Base-by-base conservation (phyloP, 2,888 invertebrate genomes). In the Colletes collaris region DNA sequence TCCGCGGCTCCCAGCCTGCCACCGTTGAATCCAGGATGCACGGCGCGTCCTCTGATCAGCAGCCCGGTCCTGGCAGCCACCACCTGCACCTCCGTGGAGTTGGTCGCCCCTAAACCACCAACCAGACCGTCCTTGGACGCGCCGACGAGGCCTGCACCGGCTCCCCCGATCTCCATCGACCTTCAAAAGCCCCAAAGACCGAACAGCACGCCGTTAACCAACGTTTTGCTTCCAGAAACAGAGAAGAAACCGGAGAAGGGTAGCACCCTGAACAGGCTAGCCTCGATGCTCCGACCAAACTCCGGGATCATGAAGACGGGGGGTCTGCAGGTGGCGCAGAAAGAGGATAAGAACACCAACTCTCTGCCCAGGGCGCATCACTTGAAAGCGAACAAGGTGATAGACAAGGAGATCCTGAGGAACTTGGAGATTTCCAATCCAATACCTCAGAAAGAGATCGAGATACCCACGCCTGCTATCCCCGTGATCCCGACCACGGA, bases 351-450 rank as follows among this genome's bases (percentile, higher is more conserved):
- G 63, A 94, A 94, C 81, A 92, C 92, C 2, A 95, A 95, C 84
- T 95, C 95, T 0, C 85, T 95, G 35, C 95, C 96, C 0, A 94
- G 95, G 82, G 94, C 94, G 63, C 94, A 94, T 3, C 94, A 95
- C 70, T 95, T 94, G 79, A 96, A 95, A 92, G 94, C 95, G 8
- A 94, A 94, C 69, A 96, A 97, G 85, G 93, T 94, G 0, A 93
- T 96, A 0, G 96, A 97, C 88, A 96, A 96, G 88, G 96, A 95
- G 13, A 94, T 96, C 0, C 90, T 98, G 67, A 94, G 97, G 65
- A 96, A 95, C 72, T 93, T 97, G 66, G 96, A 97, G 91, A 98
- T 98, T 88, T 98, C 98, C 0, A 95, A 96, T 88, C 98, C 98
- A 0, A 97, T 98, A 86, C 95, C 96, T 0, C 96, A 96, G 89